Evolutionary conservation across 2,888 invertebrate species (phyloP).

Genomic region (Plagodis pulveraria): DNA sequence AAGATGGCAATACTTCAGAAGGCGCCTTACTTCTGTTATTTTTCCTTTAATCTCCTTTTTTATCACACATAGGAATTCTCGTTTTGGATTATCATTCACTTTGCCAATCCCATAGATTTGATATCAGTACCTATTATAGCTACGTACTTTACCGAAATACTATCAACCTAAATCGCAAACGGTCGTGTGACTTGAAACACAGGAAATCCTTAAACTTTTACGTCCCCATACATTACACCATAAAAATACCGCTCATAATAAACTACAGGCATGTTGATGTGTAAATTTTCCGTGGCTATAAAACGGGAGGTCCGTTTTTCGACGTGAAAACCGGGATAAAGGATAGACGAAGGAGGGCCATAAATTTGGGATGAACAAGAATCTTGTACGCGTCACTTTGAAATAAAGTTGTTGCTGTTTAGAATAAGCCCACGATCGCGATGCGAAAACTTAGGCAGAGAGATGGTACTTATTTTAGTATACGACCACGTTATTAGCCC

Average conservation of each 20-base stretch:
- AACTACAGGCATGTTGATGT: conserved; percentile 43
- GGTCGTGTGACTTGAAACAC: conserved; percentile 6
- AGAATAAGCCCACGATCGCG: conserved; percentile 53
- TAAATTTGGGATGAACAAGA: conserved; percentile 62
- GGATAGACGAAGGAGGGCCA: conserved; percentile 50
- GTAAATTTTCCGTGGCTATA: conserved; percentile 51
- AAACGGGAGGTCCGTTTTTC: conserved; percentile 51
- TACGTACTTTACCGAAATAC: no score
- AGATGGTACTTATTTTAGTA: conserved; percentile 12
- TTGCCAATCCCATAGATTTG: no score
- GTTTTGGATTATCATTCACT: no score
- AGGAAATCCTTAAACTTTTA: conserved; percentile 32
- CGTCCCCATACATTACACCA: conserved; percentile 30
- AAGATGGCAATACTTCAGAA: no score
- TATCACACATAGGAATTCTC: no score
- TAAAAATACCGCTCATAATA: conserved; percentile 36
- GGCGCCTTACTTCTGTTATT: no score
- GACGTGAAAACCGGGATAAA: conserved; percentile 45
- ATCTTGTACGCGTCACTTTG: conserved; percentile 67
- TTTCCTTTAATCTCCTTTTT: no score
- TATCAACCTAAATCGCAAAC: conserved; percentile 6
- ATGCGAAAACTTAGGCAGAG: conserved; percentile 30
- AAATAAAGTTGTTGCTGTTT: conserved; percentile 68
- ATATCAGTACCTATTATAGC: no score
- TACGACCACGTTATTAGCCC: not conserved